Evolutionary conservation across 2,113 vertebrate species (phyloP).

Genomic region (Oreotrochilus melanogaster): DNA sequence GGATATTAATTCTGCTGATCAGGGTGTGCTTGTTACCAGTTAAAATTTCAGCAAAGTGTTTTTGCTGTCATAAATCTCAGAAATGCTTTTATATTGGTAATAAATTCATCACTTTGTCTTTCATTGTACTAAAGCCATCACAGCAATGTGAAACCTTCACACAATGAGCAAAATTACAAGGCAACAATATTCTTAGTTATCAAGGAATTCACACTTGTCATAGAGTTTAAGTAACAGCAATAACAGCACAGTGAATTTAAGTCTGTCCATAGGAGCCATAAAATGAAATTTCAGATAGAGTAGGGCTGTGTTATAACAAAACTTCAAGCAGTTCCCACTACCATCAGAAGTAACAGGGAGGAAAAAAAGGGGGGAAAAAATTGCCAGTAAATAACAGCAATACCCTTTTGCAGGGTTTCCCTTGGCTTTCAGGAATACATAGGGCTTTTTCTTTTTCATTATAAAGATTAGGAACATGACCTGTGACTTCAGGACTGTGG

Average conservation of each 20-base stretch:
- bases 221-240: background rate
- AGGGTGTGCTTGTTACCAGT: background rate
- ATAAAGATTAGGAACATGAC: background rate
- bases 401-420: background rate
- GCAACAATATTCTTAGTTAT: background rate
- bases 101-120: background rate
- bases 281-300: background rate
- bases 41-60: constrained; percentile 17
- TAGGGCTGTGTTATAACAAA: background rate
- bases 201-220: background rate
- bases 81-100: constrained; percentile 23
- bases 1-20: constrained; percentile 52
- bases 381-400: background rate
- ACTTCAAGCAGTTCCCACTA: background rate
- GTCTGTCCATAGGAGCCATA: background rate
- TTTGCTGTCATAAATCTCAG: constrained; percentile 14
- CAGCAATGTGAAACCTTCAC: background rate
- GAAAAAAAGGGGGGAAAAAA: rapidly evolving
- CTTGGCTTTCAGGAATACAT: background rate
- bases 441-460: background rate
- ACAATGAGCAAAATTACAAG: background rate
- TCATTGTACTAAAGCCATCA: background rate
- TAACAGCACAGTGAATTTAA: background rate
- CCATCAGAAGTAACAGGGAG: background rate
- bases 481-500: background rate